phyloP scores from a whole-genome alignment of 2,888 invertebrate species.

The Pammene aurita region DNA sequence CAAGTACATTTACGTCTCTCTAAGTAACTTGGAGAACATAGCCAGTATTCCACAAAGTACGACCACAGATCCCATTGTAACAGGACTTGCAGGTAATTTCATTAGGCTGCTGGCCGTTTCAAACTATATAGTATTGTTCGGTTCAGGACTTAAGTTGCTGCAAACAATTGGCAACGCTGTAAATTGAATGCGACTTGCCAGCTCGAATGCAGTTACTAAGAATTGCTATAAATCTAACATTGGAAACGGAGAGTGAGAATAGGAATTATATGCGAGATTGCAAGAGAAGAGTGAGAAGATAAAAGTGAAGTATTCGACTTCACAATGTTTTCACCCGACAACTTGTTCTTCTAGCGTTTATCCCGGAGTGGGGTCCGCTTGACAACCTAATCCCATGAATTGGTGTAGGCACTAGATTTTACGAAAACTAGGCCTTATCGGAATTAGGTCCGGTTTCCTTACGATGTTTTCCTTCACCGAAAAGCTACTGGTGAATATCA shows the following conservation, averaged over 20 bases:
- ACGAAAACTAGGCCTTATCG: no score
- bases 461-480: no score
- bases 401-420: no score
- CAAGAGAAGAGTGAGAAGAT: no score
- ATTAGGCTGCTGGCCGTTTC: conserved; percentile 56
- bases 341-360: no score
- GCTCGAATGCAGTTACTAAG: conserved; percentile 3
- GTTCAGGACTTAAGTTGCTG: conserved; percentile 34
- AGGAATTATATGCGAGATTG: neutral
- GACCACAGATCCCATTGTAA: conserved; percentile 70
- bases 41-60: conserved; percentile 45
- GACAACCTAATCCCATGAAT: no score
- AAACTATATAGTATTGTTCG: conserved; percentile 35
- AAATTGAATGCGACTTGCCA: conserved; percentile 23
- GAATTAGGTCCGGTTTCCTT: no score
- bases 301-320: no score
- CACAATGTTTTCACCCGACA: no score
- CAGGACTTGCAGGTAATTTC: conserved; percentile 70
- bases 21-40: conserved; percentile 28
- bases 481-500: no score
- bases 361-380: no score
- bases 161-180: conserved; percentile 34
- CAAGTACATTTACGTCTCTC: neutral
- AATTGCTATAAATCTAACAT: conserved; percentile 10
- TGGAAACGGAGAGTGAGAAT: neutral